A percentile compares a stretch with the other conserved stretches of the same genome.
Conservation (phyloP, 2,888 invertebrate genomes). For the Arrhopalites spinosus region DNA sequence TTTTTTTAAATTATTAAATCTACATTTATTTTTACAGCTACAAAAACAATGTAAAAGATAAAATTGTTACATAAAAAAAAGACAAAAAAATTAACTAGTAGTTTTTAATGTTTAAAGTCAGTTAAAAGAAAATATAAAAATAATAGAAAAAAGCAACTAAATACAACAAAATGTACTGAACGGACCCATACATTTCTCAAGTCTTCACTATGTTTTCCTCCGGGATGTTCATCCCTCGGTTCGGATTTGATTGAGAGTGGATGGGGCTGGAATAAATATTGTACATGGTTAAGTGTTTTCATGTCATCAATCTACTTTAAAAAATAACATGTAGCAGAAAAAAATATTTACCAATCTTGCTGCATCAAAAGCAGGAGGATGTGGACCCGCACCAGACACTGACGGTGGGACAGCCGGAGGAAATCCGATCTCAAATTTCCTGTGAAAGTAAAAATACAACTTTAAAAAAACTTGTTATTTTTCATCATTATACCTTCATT, state of each 20-base stretch:
- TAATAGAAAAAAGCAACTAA: not conserved
- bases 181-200: conserved; percentile 52
- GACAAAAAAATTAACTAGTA: not conserved
- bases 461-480: no score
- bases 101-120: no score
- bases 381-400: conserved; percentile 53
- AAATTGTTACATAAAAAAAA: not conserved
- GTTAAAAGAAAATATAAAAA: not conserved
- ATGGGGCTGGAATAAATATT: conserved; percentile 44
- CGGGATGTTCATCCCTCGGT: conserved; percentile 53
- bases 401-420: conserved; percentile 55
- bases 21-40: not conserved
- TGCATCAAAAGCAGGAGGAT: conserved; percentile 53
- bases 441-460: no score
- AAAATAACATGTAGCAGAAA: conserved; percentile 20
- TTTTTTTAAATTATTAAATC: not conserved
- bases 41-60: not conserved
- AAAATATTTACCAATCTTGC: conserved; percentile 36
- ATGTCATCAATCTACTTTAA: no score
- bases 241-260: conserved; percentile 54
- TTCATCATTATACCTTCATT: no score
- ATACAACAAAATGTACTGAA: not conserved
- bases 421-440: no score
- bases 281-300: no score
- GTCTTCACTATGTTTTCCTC: conserved; percentile 53